Conservation (phyloP, 1,140 invertebrate genomes). For the Papilio aristodemus region DNA sequence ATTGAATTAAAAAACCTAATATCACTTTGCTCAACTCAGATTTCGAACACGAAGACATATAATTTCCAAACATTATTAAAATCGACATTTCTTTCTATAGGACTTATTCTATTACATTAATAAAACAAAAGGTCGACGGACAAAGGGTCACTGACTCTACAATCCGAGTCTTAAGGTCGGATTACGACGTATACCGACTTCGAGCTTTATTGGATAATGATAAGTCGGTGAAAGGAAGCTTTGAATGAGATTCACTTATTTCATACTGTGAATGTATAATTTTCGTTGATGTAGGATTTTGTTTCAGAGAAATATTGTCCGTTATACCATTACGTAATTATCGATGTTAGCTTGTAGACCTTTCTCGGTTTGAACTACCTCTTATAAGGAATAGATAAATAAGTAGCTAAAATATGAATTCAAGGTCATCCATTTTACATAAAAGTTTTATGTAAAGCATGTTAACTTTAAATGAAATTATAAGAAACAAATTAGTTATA, state of each 20-base stretch:
- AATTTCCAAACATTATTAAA: background rate
- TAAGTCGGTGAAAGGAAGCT: conserved; percentile 14
- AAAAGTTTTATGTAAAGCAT: no score
- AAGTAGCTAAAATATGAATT: no score
- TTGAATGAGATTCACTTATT: background rate
- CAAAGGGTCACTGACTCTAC: background rate
- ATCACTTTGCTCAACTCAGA: no score
- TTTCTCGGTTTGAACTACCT: no score
- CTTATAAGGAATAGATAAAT: no score
- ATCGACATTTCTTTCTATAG: background rate
- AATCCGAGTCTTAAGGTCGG: conserved; percentile 1
- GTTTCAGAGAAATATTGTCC: background rate
- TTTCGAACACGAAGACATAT: no score
- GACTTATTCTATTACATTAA: background rate
- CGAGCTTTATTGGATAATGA: background rate
- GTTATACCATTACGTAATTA: no score
- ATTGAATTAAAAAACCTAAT: no score
- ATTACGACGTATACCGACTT: background rate
- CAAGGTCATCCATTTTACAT: no score
- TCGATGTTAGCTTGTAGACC: no score
- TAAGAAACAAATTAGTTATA: no score
- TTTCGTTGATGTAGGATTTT: conserved; percentile 3
- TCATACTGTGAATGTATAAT: conserved; percentile 6
- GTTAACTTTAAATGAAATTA: no score
- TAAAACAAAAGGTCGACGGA: background rate